Base-by-base conservation (phyloP, 2,888 invertebrate species). In the Oligia latruncula region DNA sequence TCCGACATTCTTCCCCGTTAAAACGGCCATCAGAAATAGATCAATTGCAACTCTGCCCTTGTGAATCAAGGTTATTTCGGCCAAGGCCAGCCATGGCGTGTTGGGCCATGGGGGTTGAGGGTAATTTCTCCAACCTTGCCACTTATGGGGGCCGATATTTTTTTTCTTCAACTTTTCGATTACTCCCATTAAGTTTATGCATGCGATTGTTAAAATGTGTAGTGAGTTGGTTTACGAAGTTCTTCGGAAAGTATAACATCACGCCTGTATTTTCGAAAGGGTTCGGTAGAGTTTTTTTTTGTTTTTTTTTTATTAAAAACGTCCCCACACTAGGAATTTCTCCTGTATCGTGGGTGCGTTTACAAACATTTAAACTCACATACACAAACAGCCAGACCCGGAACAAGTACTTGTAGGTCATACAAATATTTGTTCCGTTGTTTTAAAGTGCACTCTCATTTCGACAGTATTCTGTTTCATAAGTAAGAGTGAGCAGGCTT, bases 81-180 rank as follows among this genome's bases (percentile, higher is more conserved):
- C 85, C 91, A 93, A 93, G 93, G 93, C 84, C 90, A 81, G 6
- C 62, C 52, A 78, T 93, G 81, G 93, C 93, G 93, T 93, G 93
- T 80, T 52, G 43, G 80, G 46, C 73, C 66, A 60, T n/a, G n/a
- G 58, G 23, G n/a, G 58, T 60, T n/a, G 62, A 46, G 76, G 81
- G 81, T 90, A 90, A 90, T 91, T 89, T 82, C 78, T 78, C 82
- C 81, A 87, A 86, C 89, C 90, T 89, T 88, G 86, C 89, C 85
- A 89, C 85, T 87, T 87, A 82, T 84, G 81, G 83, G 78, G 82
- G 85, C 75, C 68, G 86, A 67, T 88, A 11, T 46, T 64, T 84
- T 87, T 87, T 85, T 74, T 62, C 74, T 71, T 66, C n/a, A 62
- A 77, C 52, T 78, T 85, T 81, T 72, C 40, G 71, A 80, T 87